Conservation (phyloP, 2,113 vertebrate species). For the Tauraco erythrolophus region DNA sequence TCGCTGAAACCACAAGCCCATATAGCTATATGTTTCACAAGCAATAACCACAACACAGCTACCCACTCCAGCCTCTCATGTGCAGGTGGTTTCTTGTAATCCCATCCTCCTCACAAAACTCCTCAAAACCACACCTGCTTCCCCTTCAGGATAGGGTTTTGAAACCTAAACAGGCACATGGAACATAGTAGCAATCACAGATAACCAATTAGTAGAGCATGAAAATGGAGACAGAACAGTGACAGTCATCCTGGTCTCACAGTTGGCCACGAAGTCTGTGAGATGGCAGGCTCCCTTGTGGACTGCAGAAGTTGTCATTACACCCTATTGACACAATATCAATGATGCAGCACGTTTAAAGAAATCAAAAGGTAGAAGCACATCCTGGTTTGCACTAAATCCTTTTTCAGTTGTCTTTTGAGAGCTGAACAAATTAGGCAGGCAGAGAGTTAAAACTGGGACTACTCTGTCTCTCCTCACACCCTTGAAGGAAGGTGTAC, state of each 20-base stretch:
- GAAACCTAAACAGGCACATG: neutral
- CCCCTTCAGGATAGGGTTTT: neutral
- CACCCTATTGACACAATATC: rapidly evolving
- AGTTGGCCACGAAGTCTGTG: neutral
- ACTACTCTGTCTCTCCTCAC: neutral
- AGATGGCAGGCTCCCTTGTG: neutral
- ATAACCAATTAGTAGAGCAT: neutral
- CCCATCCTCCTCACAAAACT: neutral
- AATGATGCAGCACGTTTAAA: neutral
- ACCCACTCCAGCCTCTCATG: neutral
- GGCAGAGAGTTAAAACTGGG: neutral
- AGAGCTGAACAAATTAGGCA: neutral
- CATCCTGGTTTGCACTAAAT: neutral
- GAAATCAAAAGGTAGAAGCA: neutral
- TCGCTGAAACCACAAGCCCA: neutral
- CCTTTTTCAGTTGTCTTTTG: neutral
- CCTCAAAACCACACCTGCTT: neutral
- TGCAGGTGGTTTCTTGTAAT: neutral
- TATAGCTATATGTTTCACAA: neutral
- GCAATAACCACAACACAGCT: neutral
- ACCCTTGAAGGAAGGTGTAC: neutral
- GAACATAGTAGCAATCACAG: neutral
- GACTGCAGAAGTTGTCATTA: neutral
- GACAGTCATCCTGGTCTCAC: neutral
- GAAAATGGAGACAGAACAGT: neutral